phyloP scores from a whole-genome alignment of 1,140 invertebrate genomes.

The Idris sp. region DNA sequence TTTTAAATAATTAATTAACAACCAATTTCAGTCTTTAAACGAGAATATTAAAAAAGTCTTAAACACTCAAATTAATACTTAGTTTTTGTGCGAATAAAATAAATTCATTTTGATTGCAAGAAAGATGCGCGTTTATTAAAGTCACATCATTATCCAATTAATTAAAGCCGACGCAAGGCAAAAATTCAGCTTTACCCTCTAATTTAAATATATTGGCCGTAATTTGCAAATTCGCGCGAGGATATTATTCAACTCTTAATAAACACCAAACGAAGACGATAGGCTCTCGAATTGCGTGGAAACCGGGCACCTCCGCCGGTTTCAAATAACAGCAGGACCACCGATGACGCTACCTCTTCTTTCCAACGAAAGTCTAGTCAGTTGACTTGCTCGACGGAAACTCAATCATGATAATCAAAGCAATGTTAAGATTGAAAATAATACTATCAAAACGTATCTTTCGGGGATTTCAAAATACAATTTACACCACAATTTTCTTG shows the following conservation, averaged over 20 bases:
- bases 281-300: conserved; percentile 78
- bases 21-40: conserved; percentile 5
- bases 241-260: conserved; percentile 61
- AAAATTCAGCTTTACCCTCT: conserved; percentile 13
- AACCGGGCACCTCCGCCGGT: conserved; percentile 76
- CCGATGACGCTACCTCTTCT: conserved; percentile 73
- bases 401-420: conserved; percentile 58
- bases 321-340: conserved; percentile 76
- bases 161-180: conserved; percentile 11
- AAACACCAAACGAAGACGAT: conserved; percentile 64
- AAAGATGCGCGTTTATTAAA: conserved; percentile 20
- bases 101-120: not conserved
- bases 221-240: conserved; percentile 55
- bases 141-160: conserved; percentile 12
- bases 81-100: not conserved
- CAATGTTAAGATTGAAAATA: conserved; percentile 57
- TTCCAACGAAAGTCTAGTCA: conserved; percentile 59
- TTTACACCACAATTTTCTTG: too few species aligned
- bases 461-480: too few species aligned
- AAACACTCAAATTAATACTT: too few species aligned
- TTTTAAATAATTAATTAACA: too few species aligned
- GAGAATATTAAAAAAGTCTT: too few species aligned
- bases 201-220: conserved; percentile 48
- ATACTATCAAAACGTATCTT: conserved; percentile 51
- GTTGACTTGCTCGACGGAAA: conserved; percentile 53